A percentile compares a stretch with the other conserved stretches of the same genome.
phyloP scores from a whole-genome alignment of 2,888 invertebrate genomes.

The Eurytoma californica region DNA sequence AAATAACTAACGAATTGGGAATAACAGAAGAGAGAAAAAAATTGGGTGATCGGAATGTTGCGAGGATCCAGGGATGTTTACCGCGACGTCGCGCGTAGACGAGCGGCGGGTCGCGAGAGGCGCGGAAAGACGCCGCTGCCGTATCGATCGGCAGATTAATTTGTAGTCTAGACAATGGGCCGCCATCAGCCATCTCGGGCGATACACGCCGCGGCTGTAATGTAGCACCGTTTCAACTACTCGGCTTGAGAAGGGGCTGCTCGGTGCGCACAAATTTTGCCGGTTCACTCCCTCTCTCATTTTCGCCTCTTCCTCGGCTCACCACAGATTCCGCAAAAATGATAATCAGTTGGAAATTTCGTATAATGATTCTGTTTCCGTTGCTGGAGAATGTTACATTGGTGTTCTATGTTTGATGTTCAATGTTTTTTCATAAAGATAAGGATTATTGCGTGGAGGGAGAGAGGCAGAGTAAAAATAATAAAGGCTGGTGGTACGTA shows the following conservation, averaged over 20 bases:
- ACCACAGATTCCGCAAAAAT: no score
- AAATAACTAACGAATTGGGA: background rate
- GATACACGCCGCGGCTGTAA: constrained; percentile 57
- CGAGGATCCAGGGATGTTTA: background rate
- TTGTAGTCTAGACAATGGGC: constrained; percentile 74
- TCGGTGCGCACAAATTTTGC: background rate
- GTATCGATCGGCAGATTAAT: constrained; percentile 74
- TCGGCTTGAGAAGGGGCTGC: background rate
- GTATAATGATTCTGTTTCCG: no score
- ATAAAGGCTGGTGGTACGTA: no score
- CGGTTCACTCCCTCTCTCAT: background rate
- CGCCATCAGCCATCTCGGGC: constrained; percentile 70
- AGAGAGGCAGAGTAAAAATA: no score
- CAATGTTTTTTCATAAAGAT: no score
- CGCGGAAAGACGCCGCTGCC: constrained; percentile 64
- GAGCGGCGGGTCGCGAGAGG: constrained; percentile 21
- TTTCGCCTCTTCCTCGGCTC: background rate
- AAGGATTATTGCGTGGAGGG: no score
- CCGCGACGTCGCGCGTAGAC: background rate
- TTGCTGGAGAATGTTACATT: no score
- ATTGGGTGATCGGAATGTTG: background rate
- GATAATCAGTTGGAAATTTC: no score
- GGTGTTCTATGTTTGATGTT: no score
- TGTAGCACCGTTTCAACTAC: constrained; percentile 22
- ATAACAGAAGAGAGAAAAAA: background rate